These are phyloP conservation scores for Laspeyria flexula DNA, from an alignment of 2,888 invertebrate genomes.

Conservation along the genomic window DNA sequence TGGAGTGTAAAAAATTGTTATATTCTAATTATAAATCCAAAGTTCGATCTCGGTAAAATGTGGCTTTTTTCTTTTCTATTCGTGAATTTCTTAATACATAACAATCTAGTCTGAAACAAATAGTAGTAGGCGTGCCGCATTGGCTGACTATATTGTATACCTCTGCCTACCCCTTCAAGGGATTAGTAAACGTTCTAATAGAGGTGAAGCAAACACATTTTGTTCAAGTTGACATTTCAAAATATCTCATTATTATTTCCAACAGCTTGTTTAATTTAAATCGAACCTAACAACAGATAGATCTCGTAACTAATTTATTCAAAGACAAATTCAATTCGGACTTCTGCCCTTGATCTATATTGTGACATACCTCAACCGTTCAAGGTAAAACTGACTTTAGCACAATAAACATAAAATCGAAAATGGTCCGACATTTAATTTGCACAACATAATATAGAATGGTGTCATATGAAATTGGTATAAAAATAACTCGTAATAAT, in stretches of 20 bases:
- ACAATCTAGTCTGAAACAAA: too few species aligned
- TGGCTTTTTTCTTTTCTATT: too few species aligned
- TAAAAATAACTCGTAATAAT: conserved; percentile 31
- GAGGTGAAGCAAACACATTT: background rate
- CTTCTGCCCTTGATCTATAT: conserved; percentile 14
- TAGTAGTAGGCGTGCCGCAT: too few species aligned
- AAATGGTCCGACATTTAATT: conserved; percentile 24
- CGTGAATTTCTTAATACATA: too few species aligned
- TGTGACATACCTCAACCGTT: background rate
- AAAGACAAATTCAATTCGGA: conserved; percentile 21
- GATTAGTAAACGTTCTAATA: too few species aligned
- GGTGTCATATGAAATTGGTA: conserved; percentile 20
- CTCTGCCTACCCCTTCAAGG: too few species aligned
- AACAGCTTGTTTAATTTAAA: background rate
- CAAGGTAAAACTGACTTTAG: conserved; percentile 16
- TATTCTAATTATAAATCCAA: too few species aligned
- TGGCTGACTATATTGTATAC: too few species aligned
- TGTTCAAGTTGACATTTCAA: background rate
- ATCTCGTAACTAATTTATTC: background rate
- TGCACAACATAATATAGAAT: conserved; percentile 23
- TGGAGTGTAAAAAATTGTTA: too few species aligned
- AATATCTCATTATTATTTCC: background rate
- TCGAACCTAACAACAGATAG: background rate
- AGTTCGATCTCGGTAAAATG: too few species aligned
- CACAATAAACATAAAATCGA: background rate